Base-by-base conservation (phyloP, 2,888 invertebrate genomes). In the Erebia aethiops region DNA sequence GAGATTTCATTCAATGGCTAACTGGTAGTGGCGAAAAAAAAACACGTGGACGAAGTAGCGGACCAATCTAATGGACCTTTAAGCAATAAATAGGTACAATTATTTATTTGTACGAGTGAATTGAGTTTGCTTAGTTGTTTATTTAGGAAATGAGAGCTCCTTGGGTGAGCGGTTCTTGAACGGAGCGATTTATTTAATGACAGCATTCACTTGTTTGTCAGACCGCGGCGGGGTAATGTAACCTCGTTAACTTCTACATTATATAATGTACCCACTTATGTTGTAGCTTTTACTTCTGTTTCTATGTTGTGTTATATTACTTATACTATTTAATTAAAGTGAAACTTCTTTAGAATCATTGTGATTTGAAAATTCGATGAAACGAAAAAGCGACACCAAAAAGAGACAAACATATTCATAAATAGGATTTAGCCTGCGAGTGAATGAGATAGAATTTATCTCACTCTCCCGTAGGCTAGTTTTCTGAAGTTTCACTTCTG, bases 91-190 rank as follows among this genome's bases (percentile, higher is more conserved):
- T 9, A 26, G 14, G 35, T 35, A 58, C 60, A 52, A 64, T 64
- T 46, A 56, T 46, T 57, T 66, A 57, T 69, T 71, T 61, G 54
- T 21, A 61, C 21, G 57, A 67, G 11, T 56, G 56, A 56, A 46
- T 68, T 65, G 26, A 65, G 64, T 68, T 68, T 71, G 67, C 26
- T 68, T 58, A 18, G 14, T 52, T 71, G 52, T 71, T 69, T 68
- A 69, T 26, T 49, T 51, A 61, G 21, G 65, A 60, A 58, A 64
- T 58, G 60, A 54, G 57, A 60, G 26, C 43, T 52, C n/a, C n/a
- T 41, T 13, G 51, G 35, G 61, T 64, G 35, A 58, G 41, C 67
- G 54, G 68, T 61, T 35, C 43, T 54, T 46, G 64, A 54, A 61
- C 54, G 61, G 35, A 60, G 49, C 64, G 43, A 56, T 65, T 69